These are phyloP conservation scores for Heliconius hermathena DNA, from an alignment of 1,140 invertebrate genomes.

Conservation along the genomic window DNA sequence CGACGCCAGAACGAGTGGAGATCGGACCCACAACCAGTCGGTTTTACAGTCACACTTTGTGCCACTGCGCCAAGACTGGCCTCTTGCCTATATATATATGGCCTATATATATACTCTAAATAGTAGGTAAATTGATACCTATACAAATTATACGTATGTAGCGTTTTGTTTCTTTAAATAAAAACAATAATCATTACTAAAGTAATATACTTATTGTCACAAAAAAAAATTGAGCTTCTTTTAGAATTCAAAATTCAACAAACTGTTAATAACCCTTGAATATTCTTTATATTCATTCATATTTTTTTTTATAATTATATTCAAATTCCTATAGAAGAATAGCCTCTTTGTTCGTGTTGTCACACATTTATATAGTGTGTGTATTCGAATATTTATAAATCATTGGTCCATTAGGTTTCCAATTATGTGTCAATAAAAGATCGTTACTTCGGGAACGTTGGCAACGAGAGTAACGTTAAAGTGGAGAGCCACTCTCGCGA, in stretches of 20 bases:
- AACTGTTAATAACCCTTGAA: not conserved
- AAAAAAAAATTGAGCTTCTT: not conserved
- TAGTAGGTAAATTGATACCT: too few relatives aligned
- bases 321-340: not conserved
- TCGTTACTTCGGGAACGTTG: conserved; percentile 34
- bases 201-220: not conserved
- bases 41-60: too few relatives aligned
- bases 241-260: not conserved
- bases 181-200: not conserved
- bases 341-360: not conserved
- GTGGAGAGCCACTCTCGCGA: conserved; percentile 29
- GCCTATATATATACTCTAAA: too few relatives aligned
- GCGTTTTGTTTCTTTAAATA: not conserved
- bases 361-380: not conserved
- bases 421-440: conserved; percentile 36
- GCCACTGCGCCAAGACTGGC: too few relatives aligned
- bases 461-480: conserved; percentile 22
- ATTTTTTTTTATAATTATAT: not conserved
- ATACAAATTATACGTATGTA: not conserved
- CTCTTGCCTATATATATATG: too few relatives aligned
- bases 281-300: not conserved
- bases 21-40: too few relatives aligned
- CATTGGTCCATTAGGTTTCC: conserved; percentile 15
- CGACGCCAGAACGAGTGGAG: too few relatives aligned
- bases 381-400: conserved; percentile 14